Conservation (phyloP, 64 coral and sea anemone species). For the Cladopsammia gracilis region DNA sequence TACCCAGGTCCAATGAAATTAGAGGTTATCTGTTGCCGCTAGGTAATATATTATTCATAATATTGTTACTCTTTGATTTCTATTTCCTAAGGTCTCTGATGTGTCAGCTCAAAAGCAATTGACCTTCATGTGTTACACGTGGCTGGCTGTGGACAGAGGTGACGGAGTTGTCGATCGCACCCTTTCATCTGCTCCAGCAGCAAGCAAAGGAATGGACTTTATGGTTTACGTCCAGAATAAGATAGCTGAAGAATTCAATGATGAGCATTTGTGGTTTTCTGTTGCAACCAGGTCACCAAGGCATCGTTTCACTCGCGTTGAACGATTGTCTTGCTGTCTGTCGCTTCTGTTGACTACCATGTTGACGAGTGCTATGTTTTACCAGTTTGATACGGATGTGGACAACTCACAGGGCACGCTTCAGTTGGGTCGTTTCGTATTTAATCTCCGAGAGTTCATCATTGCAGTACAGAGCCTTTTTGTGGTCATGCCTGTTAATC, state of each 20-base stretch:
- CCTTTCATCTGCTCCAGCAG: not conserved
- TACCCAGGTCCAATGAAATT: too few species aligned
- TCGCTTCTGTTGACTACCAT: conserved; percentile 38
- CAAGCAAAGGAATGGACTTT: not conserved
- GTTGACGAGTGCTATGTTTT: conserved; percentile 67
- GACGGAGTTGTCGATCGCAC: conserved; percentile 54
- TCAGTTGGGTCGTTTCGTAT: conserved; percentile 29
- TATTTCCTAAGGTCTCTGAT: not conserved
- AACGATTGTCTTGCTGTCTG: conserved; percentile 50
- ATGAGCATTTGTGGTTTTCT: conserved; percentile 65
- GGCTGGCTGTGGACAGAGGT: conserved; percentile 66
- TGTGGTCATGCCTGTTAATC: conserved; percentile 26
- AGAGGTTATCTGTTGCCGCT: too few species aligned
- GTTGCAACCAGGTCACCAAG: conserved; percentile 27
- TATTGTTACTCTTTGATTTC: too few species aligned
- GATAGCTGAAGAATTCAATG: conserved; percentile 24
- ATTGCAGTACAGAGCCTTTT: conserved; percentile 60
- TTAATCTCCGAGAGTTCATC: conserved; percentile 40
- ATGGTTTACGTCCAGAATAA: conserved; percentile 14
- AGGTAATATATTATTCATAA: too few species aligned
- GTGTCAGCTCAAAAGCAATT: not conserved
- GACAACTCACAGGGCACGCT: not conserved
- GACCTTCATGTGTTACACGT: conserved; percentile 31
- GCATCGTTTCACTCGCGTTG: conserved; percentile 32
- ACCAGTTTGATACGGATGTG: conserved; percentile 11